A percentile compares a stretch with the other conserved stretches of the same genome.
These are phyloP conservation scores for Tetramorium parvispinum DNA, from an alignment of 1,140 invertebrate species.

Conservation along the genomic window DNA sequence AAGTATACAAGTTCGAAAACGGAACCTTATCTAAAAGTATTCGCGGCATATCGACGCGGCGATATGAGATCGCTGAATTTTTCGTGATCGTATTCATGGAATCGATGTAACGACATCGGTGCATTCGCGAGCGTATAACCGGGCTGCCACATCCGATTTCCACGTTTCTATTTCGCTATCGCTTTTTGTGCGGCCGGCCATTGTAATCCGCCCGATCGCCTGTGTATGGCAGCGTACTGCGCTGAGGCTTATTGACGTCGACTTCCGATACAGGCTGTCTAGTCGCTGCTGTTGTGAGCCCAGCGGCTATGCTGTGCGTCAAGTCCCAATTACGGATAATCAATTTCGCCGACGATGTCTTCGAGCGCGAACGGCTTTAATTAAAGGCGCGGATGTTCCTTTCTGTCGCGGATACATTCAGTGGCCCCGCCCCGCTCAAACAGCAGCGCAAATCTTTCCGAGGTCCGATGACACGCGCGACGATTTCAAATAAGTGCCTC, in stretches of 20 bases:
- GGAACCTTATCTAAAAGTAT: background rate
- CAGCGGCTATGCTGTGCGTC: slow-evolving; percentile 11
- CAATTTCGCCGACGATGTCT: slow-evolving; percentile 72
- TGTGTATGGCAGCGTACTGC: slow-evolving; percentile 47
- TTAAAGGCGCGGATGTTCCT: slow-evolving; percentile 66
- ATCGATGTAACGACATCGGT: slow-evolving; percentile 17
- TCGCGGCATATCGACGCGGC: background rate
- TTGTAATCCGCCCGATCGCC: slow-evolving; percentile 58
- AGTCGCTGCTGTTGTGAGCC: slow-evolving; percentile 42
- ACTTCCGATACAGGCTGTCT: slow-evolving; percentile 70
- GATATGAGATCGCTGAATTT: background rate
- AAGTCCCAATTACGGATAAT: slow-evolving; percentile 71
- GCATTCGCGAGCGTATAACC: slow-evolving; percentile 17
- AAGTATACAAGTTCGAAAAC: background rate
- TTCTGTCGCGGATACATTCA: slow-evolving; percentile 45
- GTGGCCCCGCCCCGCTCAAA: slow-evolving; percentile 27
- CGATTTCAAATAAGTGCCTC: slow-evolving; percentile 31
- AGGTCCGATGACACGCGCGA: background rate
- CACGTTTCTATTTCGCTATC: slow-evolving; percentile 59
- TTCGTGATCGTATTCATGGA: slow-evolving; percentile 15
- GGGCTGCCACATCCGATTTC: slow-evolving; percentile 29
- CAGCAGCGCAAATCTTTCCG: background rate
- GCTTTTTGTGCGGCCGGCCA: slow-evolving; percentile 35
- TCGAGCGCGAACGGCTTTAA: slow-evolving; percentile 72
- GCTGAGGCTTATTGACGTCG: slow-evolving; percentile 62